These are phyloP conservation scores for Chelonia mydas DNA, from an alignment of 2,797 vertebrate genomes.

Conservation along the genomic window DNA sequence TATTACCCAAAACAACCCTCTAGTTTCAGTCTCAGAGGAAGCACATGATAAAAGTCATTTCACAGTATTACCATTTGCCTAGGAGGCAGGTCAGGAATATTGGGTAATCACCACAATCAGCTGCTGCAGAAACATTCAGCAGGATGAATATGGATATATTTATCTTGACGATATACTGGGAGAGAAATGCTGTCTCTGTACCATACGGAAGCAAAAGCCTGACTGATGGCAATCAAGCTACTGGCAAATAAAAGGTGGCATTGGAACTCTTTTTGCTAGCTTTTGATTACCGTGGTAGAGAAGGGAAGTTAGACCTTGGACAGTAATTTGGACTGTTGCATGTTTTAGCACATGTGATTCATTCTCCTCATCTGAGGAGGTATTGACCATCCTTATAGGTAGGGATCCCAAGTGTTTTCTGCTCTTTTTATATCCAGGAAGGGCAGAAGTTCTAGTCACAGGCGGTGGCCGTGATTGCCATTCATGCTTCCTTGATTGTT, in stretches of 20 bases:
- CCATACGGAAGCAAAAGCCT: background rate
- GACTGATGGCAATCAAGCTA: background rate
- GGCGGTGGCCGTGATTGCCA: background rate
- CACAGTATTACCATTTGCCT: background rate
- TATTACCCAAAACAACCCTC: background rate
- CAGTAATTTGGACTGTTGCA: background rate
- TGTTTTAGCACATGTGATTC: background rate
- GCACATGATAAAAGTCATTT: fast-evolving
- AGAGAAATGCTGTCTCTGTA: background rate
- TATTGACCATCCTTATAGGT: background rate
- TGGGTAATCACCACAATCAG: background rate
- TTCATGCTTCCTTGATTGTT: background rate
- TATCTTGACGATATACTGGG: background rate
- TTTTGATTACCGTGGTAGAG: background rate
- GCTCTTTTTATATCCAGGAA: background rate
- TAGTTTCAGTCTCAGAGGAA: background rate
- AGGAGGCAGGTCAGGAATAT: background rate
- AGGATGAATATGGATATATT: background rate
- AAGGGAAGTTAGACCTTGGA: background rate
- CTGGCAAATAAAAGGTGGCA: background rate
- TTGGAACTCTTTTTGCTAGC: background rate
- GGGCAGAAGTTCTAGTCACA: background rate
- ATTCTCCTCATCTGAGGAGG: background rate
- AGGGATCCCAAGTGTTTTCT: background rate
- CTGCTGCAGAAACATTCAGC: background rate